Percentiles rank a stretch among this genome's conserved stretches.
Evolutionary conservation across 2,797 vertebrate genomes (phyloP).

Genomic region (Toxotes lorentzi): DNA sequence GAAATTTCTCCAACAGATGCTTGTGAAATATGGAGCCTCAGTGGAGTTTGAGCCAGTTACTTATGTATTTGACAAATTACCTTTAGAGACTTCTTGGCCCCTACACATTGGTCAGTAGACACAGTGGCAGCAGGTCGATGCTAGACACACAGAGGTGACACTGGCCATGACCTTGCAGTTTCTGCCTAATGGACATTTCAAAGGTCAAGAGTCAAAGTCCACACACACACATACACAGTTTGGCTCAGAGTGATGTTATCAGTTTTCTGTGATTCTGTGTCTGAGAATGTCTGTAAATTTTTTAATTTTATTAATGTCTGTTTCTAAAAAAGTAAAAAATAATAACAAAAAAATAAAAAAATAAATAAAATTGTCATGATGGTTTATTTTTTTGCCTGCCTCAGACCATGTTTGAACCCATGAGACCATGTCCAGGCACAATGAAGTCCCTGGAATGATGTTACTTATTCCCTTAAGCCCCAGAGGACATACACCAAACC

Average conservation of each 20-base stretch:
- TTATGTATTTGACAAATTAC: conserved; percentile 76
- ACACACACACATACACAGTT: not conserved
- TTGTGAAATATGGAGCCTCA: conserved; percentile 58
- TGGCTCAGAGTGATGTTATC: not conserved
- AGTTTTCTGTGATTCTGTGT: not conserved
- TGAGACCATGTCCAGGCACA: not conserved
- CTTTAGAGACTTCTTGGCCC: conserved; percentile 59
- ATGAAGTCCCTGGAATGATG: not conserved
- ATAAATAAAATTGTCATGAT: not conserved
- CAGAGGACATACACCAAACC: not conserved
- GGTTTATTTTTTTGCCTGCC: not conserved
- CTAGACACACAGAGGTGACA: not conserved
- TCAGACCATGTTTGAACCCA: not conserved
- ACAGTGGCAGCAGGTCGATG: conserved; percentile 25
- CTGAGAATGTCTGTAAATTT: not conserved
- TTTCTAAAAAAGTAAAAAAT: too few species aligned
- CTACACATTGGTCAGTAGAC: conserved; percentile 31
- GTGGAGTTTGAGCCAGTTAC: conserved; percentile 72
- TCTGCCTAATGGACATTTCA: conserved; percentile 35
- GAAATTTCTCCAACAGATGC: conserved; percentile 33
- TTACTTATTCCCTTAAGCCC: not conserved
- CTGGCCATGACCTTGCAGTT: conserved; percentile 29
- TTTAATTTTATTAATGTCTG: not conserved
- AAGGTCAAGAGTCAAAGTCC: conserved; percentile 46
- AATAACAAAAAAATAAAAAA: not conserved